phyloP scores from a whole-genome alignment of 2,888 invertebrate genomes.

The Mythimna impura region DNA sequence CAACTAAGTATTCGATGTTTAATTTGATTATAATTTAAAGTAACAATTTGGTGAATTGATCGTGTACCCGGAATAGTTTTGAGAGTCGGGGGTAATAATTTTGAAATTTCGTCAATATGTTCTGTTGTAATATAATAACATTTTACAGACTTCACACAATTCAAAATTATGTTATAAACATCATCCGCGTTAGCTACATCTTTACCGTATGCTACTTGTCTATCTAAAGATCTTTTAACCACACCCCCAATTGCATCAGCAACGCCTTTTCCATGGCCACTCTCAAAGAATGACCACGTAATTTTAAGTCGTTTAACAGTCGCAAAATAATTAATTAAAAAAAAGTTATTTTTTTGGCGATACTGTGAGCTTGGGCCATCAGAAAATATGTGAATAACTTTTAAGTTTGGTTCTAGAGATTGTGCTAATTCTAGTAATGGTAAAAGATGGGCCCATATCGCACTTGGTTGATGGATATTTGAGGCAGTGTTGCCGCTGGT shows the following conservation, averaged over 20 bases:
- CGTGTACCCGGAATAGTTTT: conserved; percentile 14
- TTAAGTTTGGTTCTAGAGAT: background rate
- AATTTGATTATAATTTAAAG: conserved; percentile 32
- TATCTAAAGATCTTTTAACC: background rate
- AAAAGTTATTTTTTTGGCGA: conserved; percentile 4
- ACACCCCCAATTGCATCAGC: conserved; percentile 3
- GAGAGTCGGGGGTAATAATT: conserved; percentile 15
- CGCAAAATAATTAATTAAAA: conserved; percentile 1
- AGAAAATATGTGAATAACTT: conserved; percentile 5
- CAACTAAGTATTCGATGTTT: conserved; percentile 29
- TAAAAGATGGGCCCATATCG: conserved; percentile 1
- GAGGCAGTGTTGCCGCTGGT: no score
- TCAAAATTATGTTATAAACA: conserved; percentile 2
- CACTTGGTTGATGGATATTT: background rate
- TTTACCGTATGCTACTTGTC: background rate
- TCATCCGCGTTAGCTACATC: conserved; percentile 23
- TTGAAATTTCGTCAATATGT: conserved; percentile 29
- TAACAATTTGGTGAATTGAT: conserved; percentile 27
- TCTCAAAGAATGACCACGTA: background rate
- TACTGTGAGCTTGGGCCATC: conserved; percentile 4
- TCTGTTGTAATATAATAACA: conserved; percentile 17
- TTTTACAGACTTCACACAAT: background rate
- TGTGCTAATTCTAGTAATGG: conserved; percentile 1
- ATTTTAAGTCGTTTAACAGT: background rate
- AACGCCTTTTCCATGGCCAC: conserved; percentile 8